Base-by-base conservation (phyloP, 2,797 vertebrate species). In the Sebastes alutus region DNA sequence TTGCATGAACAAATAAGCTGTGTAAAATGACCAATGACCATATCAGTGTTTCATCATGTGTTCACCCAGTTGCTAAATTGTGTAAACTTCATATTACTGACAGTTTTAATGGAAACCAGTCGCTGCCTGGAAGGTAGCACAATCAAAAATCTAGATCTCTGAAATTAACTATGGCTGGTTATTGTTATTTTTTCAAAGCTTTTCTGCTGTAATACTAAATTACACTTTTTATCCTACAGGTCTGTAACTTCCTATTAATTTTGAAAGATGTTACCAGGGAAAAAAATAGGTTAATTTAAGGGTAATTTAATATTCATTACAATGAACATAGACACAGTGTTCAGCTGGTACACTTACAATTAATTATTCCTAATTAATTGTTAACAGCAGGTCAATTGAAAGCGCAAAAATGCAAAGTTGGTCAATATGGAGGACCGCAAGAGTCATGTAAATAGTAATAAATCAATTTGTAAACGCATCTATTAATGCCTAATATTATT, bases 401-500 rank as follows among this genome's bases (percentile, higher is more conserved):
- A 0, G 10, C 1, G 0, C 23, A 35, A 55, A 38, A 9, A 55
- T 27, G 6, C 7, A 12, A 3, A 35, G 38, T 42, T 42, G 38
- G 38, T 42, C 14, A 42, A 42, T 42, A 42, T 42, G 38, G 38
- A 42, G 38, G 38, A 16, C 38, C 1, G 1, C 38, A 42, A 42
- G 38, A 42, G 38, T 42, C 14, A 42, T 7, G 38, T 42, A 42
- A 42, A 42, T 18, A 46, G 14, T 46, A 46, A 46, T 46, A 46
- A 46, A 46, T 46, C 1, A 18, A 1, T 18, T 16, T 3, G 0
- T 7, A 18, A 46, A 46, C 16, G 0, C 42, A 46, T 46, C 16
- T 46, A 46, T 46, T 46, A 46, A 46, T 46, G 42, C 42, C 42
- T 46, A 42, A 38, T 38, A 14, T 38, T 38, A 38, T 38, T 38